Base-by-base conservation (phyloP, 2,113 vertebrate genomes). In the Coptodon rendalli region DNA sequence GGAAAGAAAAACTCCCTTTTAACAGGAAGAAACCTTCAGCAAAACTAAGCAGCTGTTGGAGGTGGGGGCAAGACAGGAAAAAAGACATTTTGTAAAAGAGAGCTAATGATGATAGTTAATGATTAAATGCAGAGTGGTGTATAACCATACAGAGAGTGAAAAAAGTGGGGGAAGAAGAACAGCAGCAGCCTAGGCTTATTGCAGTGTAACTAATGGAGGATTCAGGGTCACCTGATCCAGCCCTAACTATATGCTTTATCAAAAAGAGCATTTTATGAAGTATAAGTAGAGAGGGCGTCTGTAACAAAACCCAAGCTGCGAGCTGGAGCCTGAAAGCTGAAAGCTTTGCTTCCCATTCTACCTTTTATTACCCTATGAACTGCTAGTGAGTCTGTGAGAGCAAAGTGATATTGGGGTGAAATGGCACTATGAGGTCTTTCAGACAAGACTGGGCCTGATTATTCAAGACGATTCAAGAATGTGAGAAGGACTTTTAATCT, bases 1-100 rank as follows among this genome's bases (percentile, higher is more conserved):
- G 17, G 61, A n/a, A 66, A n/a, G 17, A n/a, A n/a, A 66, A 66
- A 66, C 17, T 66, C 61, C 2, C 17, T n/a, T 38, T 66, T 66
- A 66, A 1, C 31, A 38, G 61, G 61, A 66, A 66, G 17, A 66
- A 38, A 38, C 6, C 31, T 66, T 0, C 6, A 36, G 0, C 1
- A 66, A 34, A 66, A n/a, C 31, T 19, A 66, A 11, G 31, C 61
- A 66, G 1, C 31, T 66, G 31, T 66, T 2, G 10, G 31, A 7
- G 6, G 29, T 10, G 57, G 31, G 17, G n/a, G 6, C 5, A 61
- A 61, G 3, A 61, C 57, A 61, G 29, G 57, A 1, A 9, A 61
- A 61, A 61, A 61, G 5, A 61, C 16, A 34, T 61, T 57, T 61
- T 61, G 57, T 61, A 61, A 29, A 34, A 34, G 29, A 61, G 29